Evolutionary conservation across 2,797 vertebrate genomes (phyloP), one percentile per base, ranked within the genome.

Genomic region (Neosilurus mollespiculum): DNA sequence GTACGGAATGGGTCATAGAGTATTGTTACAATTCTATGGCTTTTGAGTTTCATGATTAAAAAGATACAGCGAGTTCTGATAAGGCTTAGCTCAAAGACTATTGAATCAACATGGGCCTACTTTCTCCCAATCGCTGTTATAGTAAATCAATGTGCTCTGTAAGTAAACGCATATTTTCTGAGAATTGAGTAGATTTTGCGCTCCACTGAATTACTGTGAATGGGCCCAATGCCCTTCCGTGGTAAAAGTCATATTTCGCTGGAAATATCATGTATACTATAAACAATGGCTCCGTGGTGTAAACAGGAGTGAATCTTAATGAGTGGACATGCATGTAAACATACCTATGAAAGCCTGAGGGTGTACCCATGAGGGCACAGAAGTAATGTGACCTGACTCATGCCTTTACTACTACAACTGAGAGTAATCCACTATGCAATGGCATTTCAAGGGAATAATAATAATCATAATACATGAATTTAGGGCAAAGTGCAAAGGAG

Each of bases 241-340:
- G 61, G 81, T 83, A 78, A 80, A 82, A 71, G 80, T 82, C 62
- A 83, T 78, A 84, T 65, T 61, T 61, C 59, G 20, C 51, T 84
- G 65, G 77, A 85, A 85, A 84, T 75, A 66, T 53, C 30, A 26
- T 89, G 88, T 87, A 77, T 87, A 88, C 84, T 78, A 85, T 88
- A 86, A 91, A 91, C 85, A 88, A 18, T 20, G 8, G 34, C 72
- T 81, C 72, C 78, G 56, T 88, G 88, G 66, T 84, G 53, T 88
- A 78, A 87, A 71, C 58, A 86, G 78, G 61, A 4, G 59, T 73
- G 78, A 84, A 78, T 84, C 80, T 82, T 76, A 83, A 76, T 77
- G 75, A 84, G 77, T 87, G 78, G 82, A 88, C 89, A 87, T 79
- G 87, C 71, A 77, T 88, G 87, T 87, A 91, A 90, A 91, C 87